Evolutionary conservation across 2,888 invertebrate species (phyloP).

Genomic region (Eurois occulta): DNA sequence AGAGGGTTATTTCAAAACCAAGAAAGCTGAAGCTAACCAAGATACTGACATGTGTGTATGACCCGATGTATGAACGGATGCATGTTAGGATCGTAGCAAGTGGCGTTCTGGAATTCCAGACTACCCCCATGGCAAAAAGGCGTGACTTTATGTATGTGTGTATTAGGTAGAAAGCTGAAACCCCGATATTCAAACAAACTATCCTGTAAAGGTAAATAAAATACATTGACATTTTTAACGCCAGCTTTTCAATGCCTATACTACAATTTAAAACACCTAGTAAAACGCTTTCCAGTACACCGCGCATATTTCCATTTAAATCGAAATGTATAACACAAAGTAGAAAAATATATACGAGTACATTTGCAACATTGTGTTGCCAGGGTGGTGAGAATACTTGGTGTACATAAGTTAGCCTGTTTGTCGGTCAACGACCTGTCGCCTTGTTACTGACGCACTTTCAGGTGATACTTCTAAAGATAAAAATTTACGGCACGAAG

Average conservation of each 20-base stretch:
- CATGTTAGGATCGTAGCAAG: not conserved
- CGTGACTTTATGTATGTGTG: not conserved
- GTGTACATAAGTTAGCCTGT: slow-evolving; percentile 20
- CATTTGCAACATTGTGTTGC: slow-evolving; percentile 39
- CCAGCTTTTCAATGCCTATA: not conserved
- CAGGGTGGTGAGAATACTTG: not conserved
- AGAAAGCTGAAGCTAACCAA: not conserved
- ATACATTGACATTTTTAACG: not conserved
- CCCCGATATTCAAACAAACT: not conserved
- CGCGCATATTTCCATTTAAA: slow-evolving; percentile 20
- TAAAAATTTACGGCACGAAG: slow-evolving; percentile 24
- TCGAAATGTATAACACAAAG: slow-evolving; percentile 21
- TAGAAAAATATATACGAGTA: slow-evolving; percentile 36
- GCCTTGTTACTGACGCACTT: slow-evolving; percentile 57
- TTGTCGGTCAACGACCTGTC: slow-evolving; percentile 48
- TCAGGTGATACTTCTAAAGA: slow-evolving; percentile 47
- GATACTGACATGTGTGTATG: not conserved
- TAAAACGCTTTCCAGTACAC: not conserved
- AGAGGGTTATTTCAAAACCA: slow-evolving; percentile 16
- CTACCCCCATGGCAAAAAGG: not conserved
- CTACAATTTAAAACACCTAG: not conserved
- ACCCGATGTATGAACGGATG: not conserved
- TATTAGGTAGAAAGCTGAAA: not conserved
- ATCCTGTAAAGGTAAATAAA: not conserved
- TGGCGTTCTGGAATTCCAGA: not conserved